Conservation (phyloP, 2,888 invertebrate species). For the Drosophila mettleri region DNA sequence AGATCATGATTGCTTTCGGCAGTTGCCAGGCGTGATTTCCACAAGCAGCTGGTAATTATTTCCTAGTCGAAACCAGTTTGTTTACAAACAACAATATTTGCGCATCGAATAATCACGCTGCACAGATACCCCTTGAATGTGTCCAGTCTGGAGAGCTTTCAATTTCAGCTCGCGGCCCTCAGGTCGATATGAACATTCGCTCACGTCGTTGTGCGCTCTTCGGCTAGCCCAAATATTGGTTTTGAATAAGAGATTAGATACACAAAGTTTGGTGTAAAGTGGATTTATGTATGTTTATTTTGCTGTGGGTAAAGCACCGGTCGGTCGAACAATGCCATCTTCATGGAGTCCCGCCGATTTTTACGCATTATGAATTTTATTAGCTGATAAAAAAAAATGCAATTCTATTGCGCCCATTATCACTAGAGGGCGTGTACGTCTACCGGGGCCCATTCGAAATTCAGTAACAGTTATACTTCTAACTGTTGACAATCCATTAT, state of each 20-base stretch:
- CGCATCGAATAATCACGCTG: conserved; percentile 19
- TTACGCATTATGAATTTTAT: conserved; percentile 25
- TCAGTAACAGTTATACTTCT: conserved; percentile 7
- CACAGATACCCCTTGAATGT: background rate
- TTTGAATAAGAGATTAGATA: conserved; percentile 5
- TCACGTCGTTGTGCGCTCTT: background rate
- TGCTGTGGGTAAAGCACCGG: conserved; percentile 44
- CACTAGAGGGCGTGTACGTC: background rate
- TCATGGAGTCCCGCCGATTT: conserved; percentile 2
- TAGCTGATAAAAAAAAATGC: background rate
- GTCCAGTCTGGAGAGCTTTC: conserved; percentile 7
- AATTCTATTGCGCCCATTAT: conserved; percentile 3
- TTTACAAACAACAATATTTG: conserved; percentile 64
- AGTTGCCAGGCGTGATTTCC: conserved; percentile 35
- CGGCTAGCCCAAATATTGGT: background rate
- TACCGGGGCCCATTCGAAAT: background rate
- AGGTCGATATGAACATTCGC: background rate
- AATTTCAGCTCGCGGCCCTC: background rate
- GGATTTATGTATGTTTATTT: conserved; percentile 20
- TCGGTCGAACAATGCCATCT: conserved; percentile 4
- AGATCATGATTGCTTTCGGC: conserved; percentile 12
- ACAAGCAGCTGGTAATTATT: conserved; percentile 40
- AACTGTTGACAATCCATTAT: conserved; percentile 57
- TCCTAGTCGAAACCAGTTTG: conserved; percentile 60
- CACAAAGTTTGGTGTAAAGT: conserved; percentile 33